Conservation (phyloP, 1,140 invertebrate species). For the Drosophila bifasciata region DNA sequence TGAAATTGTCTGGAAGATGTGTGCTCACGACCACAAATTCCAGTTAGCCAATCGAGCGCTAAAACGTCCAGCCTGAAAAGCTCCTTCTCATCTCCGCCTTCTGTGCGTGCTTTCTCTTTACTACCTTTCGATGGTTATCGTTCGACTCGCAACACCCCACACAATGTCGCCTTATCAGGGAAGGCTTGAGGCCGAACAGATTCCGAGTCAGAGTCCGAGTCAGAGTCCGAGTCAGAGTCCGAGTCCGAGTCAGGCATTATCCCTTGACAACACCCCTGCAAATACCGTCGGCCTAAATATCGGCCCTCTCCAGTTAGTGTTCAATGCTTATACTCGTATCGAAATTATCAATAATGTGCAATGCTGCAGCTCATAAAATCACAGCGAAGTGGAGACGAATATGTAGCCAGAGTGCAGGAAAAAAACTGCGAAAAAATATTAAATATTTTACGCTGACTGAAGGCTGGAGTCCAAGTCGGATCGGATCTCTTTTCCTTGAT, state of each 20-base stretch:
- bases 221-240: too few relatives aligned
- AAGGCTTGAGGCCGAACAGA: neutral
- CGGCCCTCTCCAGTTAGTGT: constrained; percentile 7
- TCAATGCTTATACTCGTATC: constrained; percentile 47
- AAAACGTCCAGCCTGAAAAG: constrained; percentile 34
- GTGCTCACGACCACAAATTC: constrained; percentile 68
- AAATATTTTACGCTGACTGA: constrained; percentile 70
- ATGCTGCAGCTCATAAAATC: constrained; percentile 79
- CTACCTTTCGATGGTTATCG: constrained; percentile 67
- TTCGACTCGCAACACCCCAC: constrained; percentile 64
- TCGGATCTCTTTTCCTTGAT: constrained; percentile 64
- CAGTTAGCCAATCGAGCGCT: constrained; percentile 63
- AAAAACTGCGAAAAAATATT: constrained; percentile 51
- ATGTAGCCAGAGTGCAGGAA: too few relatives aligned
- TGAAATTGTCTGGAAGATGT: constrained; percentile 44
- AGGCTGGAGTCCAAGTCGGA: constrained; percentile 18
- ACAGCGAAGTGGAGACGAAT: constrained; percentile 13
- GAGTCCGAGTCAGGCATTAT: neutral
- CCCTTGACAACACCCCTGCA: constrained; percentile 75
- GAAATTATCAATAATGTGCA: constrained; percentile 79
- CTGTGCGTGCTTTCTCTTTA: constrained; percentile 66
- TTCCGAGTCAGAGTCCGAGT: too few relatives aligned
- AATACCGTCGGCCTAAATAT: constrained; percentile 22
- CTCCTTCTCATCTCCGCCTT: constrained; percentile 10
- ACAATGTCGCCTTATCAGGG: constrained; percentile 53